These are phyloP conservation scores for Rhinatrema bivittatum DNA, from an alignment of 2,797 vertebrate genomes.

Conservation along the genomic window DNA sequence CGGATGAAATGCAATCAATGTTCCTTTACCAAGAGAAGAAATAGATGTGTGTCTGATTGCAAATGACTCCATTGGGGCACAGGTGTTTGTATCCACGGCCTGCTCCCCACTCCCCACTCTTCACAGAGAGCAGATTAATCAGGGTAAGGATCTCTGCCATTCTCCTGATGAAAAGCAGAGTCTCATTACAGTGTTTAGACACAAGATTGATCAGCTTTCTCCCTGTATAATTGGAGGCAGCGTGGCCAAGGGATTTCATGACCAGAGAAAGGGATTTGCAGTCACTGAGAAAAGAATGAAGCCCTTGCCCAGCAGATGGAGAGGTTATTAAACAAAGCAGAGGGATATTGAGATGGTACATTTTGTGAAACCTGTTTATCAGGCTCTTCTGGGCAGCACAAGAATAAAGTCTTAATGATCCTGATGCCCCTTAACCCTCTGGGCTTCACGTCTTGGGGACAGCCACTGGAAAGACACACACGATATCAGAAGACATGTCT, in stretches of 20 bases:
- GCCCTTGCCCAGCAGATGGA: background rate
- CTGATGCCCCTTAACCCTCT: too few relatives aligned
- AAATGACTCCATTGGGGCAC: background rate
- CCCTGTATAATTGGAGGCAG: background rate
- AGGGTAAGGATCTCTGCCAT: constrained; percentile 4
- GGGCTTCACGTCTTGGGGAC: too few relatives aligned
- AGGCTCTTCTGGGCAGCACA: background rate
- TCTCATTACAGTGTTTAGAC: constrained; percentile 9
- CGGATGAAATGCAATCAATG: constrained; percentile 1
- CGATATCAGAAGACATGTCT: too few relatives aligned
- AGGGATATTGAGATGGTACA: background rate
- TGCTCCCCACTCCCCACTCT: background rate
- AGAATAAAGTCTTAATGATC: background rate
- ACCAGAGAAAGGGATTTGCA: background rate
- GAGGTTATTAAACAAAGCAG: background rate
- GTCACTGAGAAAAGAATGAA: background rate
- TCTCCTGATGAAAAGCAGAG: constrained; percentile 12
- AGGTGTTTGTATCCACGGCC: background rate
- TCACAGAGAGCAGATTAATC: background rate
- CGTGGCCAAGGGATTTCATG: background rate
- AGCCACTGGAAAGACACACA: too few relatives aligned
- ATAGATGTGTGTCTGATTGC: background rate
- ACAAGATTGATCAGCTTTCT: constrained; percentile 18
- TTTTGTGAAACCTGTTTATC: background rate
- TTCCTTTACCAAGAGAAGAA: background rate